These are phyloP conservation scores for Callopanchax toddi DNA, from an alignment of 2,113 vertebrate species.

Conservation along the genomic window DNA sequence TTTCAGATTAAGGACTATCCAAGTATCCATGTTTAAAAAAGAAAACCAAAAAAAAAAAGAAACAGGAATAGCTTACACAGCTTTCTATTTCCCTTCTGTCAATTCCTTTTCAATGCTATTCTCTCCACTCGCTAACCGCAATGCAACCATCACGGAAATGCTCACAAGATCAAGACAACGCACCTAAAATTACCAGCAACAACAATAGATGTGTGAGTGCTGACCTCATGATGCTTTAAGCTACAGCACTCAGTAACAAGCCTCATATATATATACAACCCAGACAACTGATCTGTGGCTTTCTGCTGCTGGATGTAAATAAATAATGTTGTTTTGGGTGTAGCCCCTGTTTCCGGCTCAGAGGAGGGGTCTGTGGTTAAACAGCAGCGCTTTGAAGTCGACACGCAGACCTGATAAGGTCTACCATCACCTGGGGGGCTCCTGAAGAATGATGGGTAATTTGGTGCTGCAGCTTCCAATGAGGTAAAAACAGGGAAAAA, in stretches of 20 bases:
- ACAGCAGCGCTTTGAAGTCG: constrained; percentile 42
- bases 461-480: background rate
- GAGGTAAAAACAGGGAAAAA: too few relatives aligned
- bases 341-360: constrained; percentile 30
- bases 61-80: background rate
- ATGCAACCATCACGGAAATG: constrained; percentile 9
- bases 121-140: constrained; percentile 11
- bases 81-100: background rate
- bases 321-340: constrained; percentile 45
- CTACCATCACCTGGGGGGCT: constrained; percentile 22
- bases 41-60: too few relatives aligned
- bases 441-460: constrained; percentile 9
- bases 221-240: constrained; percentile 13
- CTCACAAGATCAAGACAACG: constrained; percentile 5
- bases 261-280: background rate
- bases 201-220: constrained; percentile 12
- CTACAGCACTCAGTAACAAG: constrained; percentile 5
- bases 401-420: constrained; percentile 28
- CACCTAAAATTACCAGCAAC: constrained; percentile 28
- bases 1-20: background rate
- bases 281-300: background rate
- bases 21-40: too few relatives aligned
- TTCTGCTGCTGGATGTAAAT: constrained; percentile 27
- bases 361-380: constrained; percentile 36
- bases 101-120: background rate